Conservation (phyloP, 2,113 vertebrate genomes). For the Clupea harengus region DNA sequence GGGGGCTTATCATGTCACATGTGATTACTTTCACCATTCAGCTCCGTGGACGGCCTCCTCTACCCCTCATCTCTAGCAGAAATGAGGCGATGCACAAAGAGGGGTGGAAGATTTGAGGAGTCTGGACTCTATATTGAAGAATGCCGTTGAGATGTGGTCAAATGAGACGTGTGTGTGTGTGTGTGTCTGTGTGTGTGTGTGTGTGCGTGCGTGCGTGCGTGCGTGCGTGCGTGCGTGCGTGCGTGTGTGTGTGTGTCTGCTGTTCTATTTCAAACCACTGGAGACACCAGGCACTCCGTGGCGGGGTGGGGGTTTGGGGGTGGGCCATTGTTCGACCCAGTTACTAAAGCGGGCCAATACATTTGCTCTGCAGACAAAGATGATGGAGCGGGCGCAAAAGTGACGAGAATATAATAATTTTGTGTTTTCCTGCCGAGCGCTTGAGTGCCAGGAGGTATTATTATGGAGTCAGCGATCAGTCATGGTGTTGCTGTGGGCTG, state of each 20-base stretch:
- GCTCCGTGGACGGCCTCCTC: background rate
- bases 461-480: slow-evolving; percentile 52
- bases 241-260: background rate
- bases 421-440: slow-evolving; percentile 42
- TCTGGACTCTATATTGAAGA: background rate
- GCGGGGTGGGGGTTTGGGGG: background rate
- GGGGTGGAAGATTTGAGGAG: background rate
- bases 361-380: slow-evolving; percentile 18
- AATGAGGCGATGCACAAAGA: background rate
- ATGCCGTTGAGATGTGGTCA: background rate
- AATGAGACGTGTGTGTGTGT: background rate
- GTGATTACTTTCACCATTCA: background rate
- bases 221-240: too few species aligned
- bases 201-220: too few species aligned
- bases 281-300: background rate
- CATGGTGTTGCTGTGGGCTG: slow-evolving; percentile 30
- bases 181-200: background rate
- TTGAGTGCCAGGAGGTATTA: slow-evolving; percentile 62
- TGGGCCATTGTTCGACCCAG: slow-evolving; percentile 27
- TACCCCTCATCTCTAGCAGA: background rate
- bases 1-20: background rate
- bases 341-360: slow-evolving; percentile 63
- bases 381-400: slow-evolving; percentile 45
- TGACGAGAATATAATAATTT: slow-evolving; percentile 67
- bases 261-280: background rate